A percentile compares a stretch with the other conserved stretches of the same genome.
Conservation (phyloP, 2,113 vertebrate genomes). For the Labrus mixtus region DNA sequence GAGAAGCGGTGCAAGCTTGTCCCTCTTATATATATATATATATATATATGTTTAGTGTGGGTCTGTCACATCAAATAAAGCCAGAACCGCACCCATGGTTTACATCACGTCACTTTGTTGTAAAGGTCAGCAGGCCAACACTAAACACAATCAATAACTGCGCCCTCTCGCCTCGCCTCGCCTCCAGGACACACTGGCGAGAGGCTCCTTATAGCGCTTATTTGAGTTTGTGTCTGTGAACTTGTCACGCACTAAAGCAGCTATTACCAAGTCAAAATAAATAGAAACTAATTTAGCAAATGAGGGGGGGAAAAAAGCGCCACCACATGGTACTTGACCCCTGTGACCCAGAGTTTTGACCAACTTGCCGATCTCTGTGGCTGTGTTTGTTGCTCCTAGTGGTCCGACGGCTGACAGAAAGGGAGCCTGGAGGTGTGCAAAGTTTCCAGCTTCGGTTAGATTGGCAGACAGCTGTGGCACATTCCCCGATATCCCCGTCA, state of each 20-base stretch:
- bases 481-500: constrained; percentile 9
- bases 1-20: constrained; percentile 27
- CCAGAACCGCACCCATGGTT: constrained; percentile 60
- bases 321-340: constrained; percentile 81
- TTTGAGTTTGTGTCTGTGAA: constrained; percentile 61
- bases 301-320: constrained; percentile 63
- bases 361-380: constrained; percentile 62
- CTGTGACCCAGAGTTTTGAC: constrained; percentile 62
- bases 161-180: constrained; percentile 26
- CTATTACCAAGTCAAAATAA: constrained; percentile 82
- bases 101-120: constrained; percentile 77
- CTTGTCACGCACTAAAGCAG: constrained; percentile 68
- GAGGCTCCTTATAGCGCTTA: constrained; percentile 45
- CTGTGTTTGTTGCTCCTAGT: constrained; percentile 82
- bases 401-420: constrained; percentile 75
- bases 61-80: constrained; percentile 72
- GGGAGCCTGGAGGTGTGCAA: constrained; percentile 42
- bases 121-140: constrained; percentile 64
- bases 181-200: constrained; percentile 56
- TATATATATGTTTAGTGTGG: constrained; percentile 58
- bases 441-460: constrained; percentile 67
- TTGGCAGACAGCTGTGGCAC: constrained; percentile 38
- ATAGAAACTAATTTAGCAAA: constrained; percentile 78
- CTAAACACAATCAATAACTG: constrained; percentile 76
- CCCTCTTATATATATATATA: constrained; percentile 38